A percentile compares a stretch with the other conserved stretches of the same genome.
phyloP scores from a whole-genome alignment of 2,797 vertebrate species.

The Erethizon dorsatum region DNA sequence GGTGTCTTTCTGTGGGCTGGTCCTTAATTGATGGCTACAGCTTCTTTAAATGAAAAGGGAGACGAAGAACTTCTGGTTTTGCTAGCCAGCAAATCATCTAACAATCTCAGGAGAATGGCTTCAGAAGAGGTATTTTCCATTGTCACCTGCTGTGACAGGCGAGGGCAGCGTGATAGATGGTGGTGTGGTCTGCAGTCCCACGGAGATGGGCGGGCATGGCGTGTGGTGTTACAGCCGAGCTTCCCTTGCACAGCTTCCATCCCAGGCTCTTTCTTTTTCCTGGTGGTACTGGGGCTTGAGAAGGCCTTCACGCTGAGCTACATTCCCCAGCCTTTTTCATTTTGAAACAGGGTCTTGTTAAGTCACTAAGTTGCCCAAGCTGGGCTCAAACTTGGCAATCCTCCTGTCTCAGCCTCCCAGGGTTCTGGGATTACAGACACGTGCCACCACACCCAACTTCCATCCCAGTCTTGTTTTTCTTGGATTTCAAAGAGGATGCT shows the following conservation, averaged over 20 bases:
- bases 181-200: not conserved
- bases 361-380: not conserved
- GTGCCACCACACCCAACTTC: not conserved
- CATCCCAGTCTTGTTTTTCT: not conserved
- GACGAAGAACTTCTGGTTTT: slow-evolving; percentile 9
- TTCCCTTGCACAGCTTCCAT: not conserved
- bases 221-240: not conserved
- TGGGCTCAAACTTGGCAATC: not conserved
- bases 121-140: not conserved
- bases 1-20: not conserved
- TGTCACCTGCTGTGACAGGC: not conserved
- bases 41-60: slow-evolving; percentile 32
- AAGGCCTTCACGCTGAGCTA: not conserved
- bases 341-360: not conserved
- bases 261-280: not conserved
- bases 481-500: not conserved
- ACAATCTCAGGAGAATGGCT: not conserved
- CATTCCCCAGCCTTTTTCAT: not conserved
- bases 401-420: not conserved
- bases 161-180: not conserved
- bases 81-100: not conserved
- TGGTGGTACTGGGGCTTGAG: not conserved
- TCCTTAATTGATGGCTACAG: not conserved
- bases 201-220: not conserved
- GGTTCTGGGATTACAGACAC: not conserved